Base-by-base conservation (phyloP, 2,113 vertebrate species). In the Dolichallabes microphthalmus region DNA sequence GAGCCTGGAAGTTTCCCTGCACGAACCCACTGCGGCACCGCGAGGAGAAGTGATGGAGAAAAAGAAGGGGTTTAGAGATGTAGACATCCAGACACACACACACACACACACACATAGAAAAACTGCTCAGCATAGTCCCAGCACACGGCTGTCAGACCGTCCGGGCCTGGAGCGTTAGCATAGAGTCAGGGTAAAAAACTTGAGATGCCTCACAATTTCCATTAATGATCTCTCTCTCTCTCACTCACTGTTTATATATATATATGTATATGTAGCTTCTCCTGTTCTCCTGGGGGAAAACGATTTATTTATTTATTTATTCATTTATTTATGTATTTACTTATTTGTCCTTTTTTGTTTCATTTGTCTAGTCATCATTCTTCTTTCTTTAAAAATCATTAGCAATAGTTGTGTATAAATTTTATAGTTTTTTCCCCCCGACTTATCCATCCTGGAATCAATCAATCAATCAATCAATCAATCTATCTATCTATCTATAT, bases 101-200 rank as follows among this genome's bases (percentile, higher is more conserved):
- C 69, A 61, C 74, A 58, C 22, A 52, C 61, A 79, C 12, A 84
- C 25, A 20, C 87, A 88, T 88, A 35, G 32, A 35, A 35, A 35
- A 61, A 20, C 6, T 80, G 80, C 89, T 91, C 91, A 92, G 90
- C 93, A 92, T 86, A 85, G 86, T 89, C 86, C 88, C 87, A 91
- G 91, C 86, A 88, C 74, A 87, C 91, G 90, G 93, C 90, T 92
- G 91, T 87, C 85, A 87, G 80, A 83, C 80, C 35, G 83, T 87
- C 80, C 77, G 75, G 68, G 63, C 87, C 78, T n/a, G n/a, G n/a
- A n/a, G n/a, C n/a, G n/a, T n/a, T n/a, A n/a, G n/a, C n/a, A n/a
- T 88, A 63, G 86, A 87, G 89, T 89, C 27, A 35, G 32, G 32
- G 32, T 90, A 86, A 87, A 89, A 53, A 45, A 92, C 35, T 90